Conservation (phyloP, 1,140 invertebrate genomes). For the Sycophaga agraensis region DNA sequence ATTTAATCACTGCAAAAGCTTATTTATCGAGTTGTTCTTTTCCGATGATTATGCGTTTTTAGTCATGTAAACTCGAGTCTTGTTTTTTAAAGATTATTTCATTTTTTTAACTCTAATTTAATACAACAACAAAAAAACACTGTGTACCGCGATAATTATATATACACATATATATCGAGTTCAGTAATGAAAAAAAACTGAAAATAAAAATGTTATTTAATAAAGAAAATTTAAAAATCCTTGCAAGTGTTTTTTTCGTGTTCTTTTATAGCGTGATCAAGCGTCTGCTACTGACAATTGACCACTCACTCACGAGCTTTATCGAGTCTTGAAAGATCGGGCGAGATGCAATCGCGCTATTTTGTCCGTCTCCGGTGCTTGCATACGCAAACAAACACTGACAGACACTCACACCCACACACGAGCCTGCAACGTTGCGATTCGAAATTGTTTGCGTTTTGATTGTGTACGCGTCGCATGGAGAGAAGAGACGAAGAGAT, state of each 20-base stretch:
- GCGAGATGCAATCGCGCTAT: conserved; percentile 11
- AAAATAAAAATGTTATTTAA: conserved; percentile 16
- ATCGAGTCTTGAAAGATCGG: not conserved
- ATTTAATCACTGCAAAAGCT: not conserved
- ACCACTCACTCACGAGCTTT: not conserved
- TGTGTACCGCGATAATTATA: conserved; percentile 7
- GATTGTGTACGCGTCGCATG: conserved; percentile 9
- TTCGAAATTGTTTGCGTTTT: conserved; percentile 18
- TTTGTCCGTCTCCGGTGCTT: conserved; percentile 29
- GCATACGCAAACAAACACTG: not conserved
- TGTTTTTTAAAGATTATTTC: conserved; percentile 3
- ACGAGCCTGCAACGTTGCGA: not conserved
- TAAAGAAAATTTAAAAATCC: conserved; percentile 15
- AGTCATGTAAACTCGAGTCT: conserved; percentile 2
- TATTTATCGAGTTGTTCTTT: conserved; percentile 17
- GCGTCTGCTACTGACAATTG: not conserved
- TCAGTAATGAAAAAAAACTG: not conserved
- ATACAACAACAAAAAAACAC: conserved; percentile 18
- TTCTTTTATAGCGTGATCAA: not conserved
- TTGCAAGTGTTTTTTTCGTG: conserved; percentile 10
- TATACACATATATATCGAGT: too few relatives aligned
- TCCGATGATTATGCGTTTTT: conserved; percentile 6
- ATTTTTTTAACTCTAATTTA: conserved; percentile 36
- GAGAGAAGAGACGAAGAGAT: not conserved
- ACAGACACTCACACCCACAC: not conserved